Conservation (phyloP, 2,888 invertebrate species). For the Heliconius aoede region DNA sequence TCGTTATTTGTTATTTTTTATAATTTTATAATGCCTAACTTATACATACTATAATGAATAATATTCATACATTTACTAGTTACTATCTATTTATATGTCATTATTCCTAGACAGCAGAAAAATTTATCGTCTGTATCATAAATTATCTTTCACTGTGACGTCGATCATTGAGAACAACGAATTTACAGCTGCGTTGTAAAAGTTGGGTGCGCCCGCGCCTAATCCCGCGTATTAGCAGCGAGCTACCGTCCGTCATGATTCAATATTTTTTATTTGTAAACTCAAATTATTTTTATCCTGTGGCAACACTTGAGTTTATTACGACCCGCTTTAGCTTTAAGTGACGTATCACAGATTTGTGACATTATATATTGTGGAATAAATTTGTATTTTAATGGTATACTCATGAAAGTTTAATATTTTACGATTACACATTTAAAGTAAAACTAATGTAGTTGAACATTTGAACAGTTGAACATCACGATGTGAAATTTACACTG, state of each 20-base stretch:
- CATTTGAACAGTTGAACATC: background rate
- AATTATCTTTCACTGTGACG: slow-evolving; percentile 61
- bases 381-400: slow-evolving; percentile 17
- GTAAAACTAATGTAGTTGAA: background rate
- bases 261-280: slow-evolving; percentile 58
- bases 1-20: no score
- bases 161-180: slow-evolving; percentile 66
- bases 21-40: no score
- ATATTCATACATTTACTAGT: background rate
- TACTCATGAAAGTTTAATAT: slow-evolving; percentile 1
- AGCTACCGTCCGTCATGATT: slow-evolving; percentile 67
- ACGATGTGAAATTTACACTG: background rate
- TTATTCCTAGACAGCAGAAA: slow-evolving; percentile 33
- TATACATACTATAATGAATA: no score
- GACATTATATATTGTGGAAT: slow-evolving; percentile 18
- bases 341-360: slow-evolving; percentile 32
- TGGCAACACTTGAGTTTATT: slow-evolving; percentile 45
- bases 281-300: slow-evolving; percentile 45
- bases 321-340: slow-evolving; percentile 30
- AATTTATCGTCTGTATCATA: slow-evolving; percentile 66
- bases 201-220: slow-evolving; percentile 71
- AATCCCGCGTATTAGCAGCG: slow-evolving; percentile 67
- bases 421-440: background rate
- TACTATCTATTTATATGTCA: slow-evolving; percentile 4
- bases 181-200: slow-evolving; percentile 77